A percentile compares a stretch with the other conserved stretches of the same genome.
Conservation (phyloP, 2,797 vertebrate genomes). For the Spinibarbus caldwelli region DNA sequence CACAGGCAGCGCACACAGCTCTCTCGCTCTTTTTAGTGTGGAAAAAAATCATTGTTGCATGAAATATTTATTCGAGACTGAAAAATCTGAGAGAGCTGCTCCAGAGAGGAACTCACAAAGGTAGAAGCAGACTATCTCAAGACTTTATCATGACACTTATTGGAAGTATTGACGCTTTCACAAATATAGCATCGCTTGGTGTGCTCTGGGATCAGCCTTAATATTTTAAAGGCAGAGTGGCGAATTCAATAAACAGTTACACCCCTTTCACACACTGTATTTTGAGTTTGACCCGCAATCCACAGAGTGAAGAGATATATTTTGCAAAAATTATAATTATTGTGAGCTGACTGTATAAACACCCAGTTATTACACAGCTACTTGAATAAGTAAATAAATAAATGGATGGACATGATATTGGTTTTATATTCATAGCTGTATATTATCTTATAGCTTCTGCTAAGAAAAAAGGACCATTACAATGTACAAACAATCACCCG, state of each 20-base stretch:
- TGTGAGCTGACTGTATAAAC: neutral
- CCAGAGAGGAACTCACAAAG: slow-evolving; percentile 54
- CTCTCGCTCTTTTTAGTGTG: slow-evolving; percentile 20
- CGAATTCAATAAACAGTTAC: neutral
- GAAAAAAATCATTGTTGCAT: slow-evolving; percentile 74
- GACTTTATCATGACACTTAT: slow-evolving; percentile 63
- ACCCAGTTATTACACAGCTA: neutral
- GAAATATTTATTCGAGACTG: slow-evolving; percentile 78
- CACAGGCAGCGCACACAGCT: slow-evolving; percentile 57
- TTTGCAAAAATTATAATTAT: neutral
- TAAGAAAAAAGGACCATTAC: neutral
- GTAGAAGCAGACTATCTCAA: slow-evolving; percentile 29
- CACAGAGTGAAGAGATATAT: neutral
- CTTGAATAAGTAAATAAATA: neutral
- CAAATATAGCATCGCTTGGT: slow-evolving; percentile 60
- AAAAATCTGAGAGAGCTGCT: slow-evolving; percentile 66
- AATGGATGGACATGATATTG: neutral
- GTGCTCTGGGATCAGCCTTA: slow-evolving; percentile 10
- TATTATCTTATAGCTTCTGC: neutral
- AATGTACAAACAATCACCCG: neutral
- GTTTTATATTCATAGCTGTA: neutral
- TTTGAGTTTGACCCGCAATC: neutral
- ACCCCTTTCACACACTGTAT: neutral
- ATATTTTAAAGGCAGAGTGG: slow-evolving; percentile 22
- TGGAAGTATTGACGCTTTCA: slow-evolving; percentile 64